Percentiles rank a stretch among this genome's conserved stretches.
Conservation (phyloP, 2,888 invertebrate genomes). For the Lasius platythorax region DNA sequence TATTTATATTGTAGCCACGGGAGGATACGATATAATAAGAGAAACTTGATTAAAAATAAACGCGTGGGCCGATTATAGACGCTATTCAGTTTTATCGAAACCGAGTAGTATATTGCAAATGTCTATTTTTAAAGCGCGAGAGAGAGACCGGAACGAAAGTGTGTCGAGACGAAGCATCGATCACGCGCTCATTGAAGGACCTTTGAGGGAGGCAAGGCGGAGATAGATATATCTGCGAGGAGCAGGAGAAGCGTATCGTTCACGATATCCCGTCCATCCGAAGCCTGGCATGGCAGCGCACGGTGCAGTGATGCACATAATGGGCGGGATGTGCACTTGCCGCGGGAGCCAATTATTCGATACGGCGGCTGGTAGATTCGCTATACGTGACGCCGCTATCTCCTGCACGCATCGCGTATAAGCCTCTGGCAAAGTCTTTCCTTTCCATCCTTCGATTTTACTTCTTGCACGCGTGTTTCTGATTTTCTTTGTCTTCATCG, state of each 20-base stretch:
- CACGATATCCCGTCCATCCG: conserved; percentile 74
- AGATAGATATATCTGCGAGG: conserved; percentile 53
- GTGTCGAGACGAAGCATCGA: conserved; percentile 40
- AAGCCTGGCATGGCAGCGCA: conserved; percentile 74
- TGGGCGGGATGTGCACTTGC: conserved; percentile 85
- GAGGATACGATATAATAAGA: background rate
- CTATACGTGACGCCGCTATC: conserved; percentile 82
- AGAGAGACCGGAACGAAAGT: background rate
- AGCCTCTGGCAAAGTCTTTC: conserved; percentile 77
- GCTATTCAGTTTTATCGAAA: background rate
- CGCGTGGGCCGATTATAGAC: background rate
- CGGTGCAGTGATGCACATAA: conserved; percentile 85
- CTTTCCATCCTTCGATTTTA: conserved; percentile 69
- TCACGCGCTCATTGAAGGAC: conserved; percentile 56
- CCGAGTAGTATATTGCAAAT: background rate
- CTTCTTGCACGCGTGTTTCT: conserved; percentile 37
- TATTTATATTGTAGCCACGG: background rate
- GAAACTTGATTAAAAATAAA: background rate
- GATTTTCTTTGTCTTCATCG: conserved; percentile 54
- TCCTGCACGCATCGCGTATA: conserved; percentile 82
- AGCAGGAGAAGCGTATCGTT: conserved; percentile 69
- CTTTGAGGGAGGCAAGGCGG: conserved; percentile 56
- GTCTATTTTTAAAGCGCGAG: conserved; percentile 3
- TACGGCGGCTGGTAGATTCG: conserved; percentile 80
- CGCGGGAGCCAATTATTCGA: conserved; percentile 86